Conservation (phyloP, 2,888 invertebrate genomes). For the Toxonevra muliebris region DNA sequence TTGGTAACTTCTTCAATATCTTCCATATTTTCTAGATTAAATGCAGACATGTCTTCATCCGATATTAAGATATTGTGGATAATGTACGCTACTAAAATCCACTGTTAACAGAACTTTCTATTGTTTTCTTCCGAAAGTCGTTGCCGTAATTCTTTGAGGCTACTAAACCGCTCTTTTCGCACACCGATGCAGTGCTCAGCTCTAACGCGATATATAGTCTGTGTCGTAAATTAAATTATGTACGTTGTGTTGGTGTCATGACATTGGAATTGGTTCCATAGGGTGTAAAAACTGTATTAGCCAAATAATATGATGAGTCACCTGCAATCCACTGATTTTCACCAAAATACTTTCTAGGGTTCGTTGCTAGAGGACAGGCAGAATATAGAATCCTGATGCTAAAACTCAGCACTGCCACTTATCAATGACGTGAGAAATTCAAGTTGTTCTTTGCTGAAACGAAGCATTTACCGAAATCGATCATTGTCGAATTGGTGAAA, state of each 20-base stretch:
- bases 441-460: background rate
- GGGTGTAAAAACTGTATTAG: conserved; percentile 17
- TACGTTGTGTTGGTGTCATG: background rate
- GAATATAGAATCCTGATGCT: background rate
- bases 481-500: no score
- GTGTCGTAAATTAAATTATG: conserved; percentile 13
- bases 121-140: conserved; percentile 1
- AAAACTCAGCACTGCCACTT: background rate
- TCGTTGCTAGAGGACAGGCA: background rate
- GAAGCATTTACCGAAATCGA: background rate
- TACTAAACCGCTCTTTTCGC: conserved; percentile 19
- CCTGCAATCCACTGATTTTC: conserved; percentile 27
- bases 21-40: no score
- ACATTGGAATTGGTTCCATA: conserved; percentile 7
- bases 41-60: no score
- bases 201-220: conserved; percentile 17
- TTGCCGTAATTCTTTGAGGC: conserved; percentile 20
- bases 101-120: conserved; percentile 15
- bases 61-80: conserved; percentile 2
- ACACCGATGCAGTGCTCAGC: conserved; percentile 20
- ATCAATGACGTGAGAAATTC: background rate
- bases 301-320: conserved; percentile 26
- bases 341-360: conserved; percentile 17
- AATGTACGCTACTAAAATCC: conserved; percentile 15
- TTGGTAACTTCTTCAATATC: no score